Conservation (phyloP, 1,140 invertebrate species). For the Aleiodes sp. region DNA sequence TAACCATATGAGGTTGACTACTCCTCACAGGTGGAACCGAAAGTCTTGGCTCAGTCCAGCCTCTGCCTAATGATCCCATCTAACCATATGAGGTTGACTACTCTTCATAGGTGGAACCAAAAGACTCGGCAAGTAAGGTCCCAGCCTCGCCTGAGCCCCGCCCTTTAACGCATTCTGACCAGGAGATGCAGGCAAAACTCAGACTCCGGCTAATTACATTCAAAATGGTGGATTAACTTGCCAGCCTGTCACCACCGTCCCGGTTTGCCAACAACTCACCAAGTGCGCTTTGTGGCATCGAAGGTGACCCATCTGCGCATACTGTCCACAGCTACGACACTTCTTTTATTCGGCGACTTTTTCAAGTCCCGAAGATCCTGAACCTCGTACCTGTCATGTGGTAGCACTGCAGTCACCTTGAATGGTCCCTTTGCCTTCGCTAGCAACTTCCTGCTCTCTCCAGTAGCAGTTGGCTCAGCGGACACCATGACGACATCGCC, state of each 20-base stretch:
- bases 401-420: conserved; percentile 44
- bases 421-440: conserved; percentile 45
- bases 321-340: background rate
- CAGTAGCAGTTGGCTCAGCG: conserved; percentile 25
- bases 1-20: background rate
- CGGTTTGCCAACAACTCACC: background rate
- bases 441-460: conserved; percentile 37
- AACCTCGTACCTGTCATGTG: conserved; percentile 49
- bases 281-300: background rate
- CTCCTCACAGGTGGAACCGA: background rate
- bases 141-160: background rate
- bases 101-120: background rate
- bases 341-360: background rate
- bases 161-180: no score
- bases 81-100: background rate
- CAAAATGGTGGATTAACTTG: background rate
- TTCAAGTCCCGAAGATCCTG: conserved; percentile 32
- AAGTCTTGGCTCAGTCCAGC: background rate
- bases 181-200: no score
- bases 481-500: conserved; percentile 40
- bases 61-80: background rate
- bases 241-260: no score
- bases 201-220: background rate
- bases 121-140: background rate
- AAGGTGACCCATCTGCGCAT: background rate